These are phyloP conservation scores for Thyatira batis DNA, from an alignment of 2,888 invertebrate species.

Conservation along the genomic window DNA sequence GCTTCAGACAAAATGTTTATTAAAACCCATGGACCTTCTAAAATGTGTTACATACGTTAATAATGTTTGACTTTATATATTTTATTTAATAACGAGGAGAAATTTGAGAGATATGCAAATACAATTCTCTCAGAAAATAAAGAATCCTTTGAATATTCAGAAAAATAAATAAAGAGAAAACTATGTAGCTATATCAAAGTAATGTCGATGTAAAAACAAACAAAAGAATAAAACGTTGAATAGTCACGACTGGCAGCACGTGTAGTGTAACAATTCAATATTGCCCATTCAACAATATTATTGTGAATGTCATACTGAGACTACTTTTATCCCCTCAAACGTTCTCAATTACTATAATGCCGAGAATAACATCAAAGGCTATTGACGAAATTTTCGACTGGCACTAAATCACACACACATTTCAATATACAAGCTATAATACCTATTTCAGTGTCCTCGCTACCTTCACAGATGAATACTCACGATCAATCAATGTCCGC, in stretches of 20 bases:
- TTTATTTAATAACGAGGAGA: background rate
- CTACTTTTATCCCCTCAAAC: slow-evolving; percentile 2
- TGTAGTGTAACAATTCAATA: background rate
- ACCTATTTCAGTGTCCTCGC: background rate
- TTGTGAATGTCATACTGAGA: background rate
- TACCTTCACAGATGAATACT: slow-evolving; percentile 27
- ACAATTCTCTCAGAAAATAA: background rate
- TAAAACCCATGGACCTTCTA: too few relatives aligned
- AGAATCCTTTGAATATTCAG: too few relatives aligned
- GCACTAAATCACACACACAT: slow-evolving; percentile 25
- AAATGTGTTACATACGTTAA: background rate
- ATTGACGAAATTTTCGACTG: slow-evolving; percentile 21
- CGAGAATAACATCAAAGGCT: slow-evolving; percentile 20
- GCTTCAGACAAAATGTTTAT: slow-evolving; percentile 31
- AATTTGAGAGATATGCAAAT: too few relatives aligned
- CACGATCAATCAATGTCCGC: slow-evolving; percentile 33
- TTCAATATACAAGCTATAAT: slow-evolving; percentile 17
- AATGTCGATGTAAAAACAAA: background rate
- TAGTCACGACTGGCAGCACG: background rate
- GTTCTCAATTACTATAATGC: slow-evolving; percentile 17
- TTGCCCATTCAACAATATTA: background rate
- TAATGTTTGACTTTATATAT: background rate
- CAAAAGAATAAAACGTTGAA: background rate
- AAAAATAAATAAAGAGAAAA: too few relatives aligned
- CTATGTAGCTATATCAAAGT: too few relatives aligned